A percentile compares a stretch with the other conserved stretches of the same genome.
phyloP scores from a whole-genome alignment of 2,888 invertebrate species.

The Ptychoptera contaminata region DNA sequence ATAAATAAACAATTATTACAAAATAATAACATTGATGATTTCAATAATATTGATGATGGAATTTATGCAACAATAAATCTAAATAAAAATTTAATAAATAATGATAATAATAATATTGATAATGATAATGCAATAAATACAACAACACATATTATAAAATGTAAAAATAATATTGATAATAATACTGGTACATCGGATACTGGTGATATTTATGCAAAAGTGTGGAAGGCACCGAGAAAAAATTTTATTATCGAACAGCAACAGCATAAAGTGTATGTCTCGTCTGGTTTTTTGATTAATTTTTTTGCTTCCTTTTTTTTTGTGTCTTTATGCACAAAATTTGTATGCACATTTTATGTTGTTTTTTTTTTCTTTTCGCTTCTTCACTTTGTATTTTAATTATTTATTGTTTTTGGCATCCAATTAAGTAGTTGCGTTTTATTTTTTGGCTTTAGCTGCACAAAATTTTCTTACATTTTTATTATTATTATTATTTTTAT shows the following conservation, averaged over 20 bases:
- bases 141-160: conserved; percentile 10
- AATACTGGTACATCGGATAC: conserved; percentile 18
- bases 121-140: conserved; percentile 8
- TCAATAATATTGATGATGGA: neutral
- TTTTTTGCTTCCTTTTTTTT: neutral
- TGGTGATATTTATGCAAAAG: conserved; percentile 27
- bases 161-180: conserved; percentile 2
- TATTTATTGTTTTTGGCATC: neutral
- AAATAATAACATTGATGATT: neutral
- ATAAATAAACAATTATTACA: neutral
- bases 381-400: neutral
- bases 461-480: neutral
- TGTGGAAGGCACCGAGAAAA: conserved; percentile 32
- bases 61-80: neutral
- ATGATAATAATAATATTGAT: conserved; percentile 1
- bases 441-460: neutral
- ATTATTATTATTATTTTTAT: neutral
- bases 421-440: neutral
- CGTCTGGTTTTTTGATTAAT: conserved; percentile 4
- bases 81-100: conserved; percentile 1
- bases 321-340: neutral
- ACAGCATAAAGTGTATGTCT: conserved; percentile 27
- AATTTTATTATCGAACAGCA: conserved; percentile 16
- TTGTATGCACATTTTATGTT: neutral
- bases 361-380: neutral